These are phyloP conservation scores for Oncopeltus fasciatus DNA, from an alignment of 1,140 invertebrate species.

Conservation along the genomic window DNA sequence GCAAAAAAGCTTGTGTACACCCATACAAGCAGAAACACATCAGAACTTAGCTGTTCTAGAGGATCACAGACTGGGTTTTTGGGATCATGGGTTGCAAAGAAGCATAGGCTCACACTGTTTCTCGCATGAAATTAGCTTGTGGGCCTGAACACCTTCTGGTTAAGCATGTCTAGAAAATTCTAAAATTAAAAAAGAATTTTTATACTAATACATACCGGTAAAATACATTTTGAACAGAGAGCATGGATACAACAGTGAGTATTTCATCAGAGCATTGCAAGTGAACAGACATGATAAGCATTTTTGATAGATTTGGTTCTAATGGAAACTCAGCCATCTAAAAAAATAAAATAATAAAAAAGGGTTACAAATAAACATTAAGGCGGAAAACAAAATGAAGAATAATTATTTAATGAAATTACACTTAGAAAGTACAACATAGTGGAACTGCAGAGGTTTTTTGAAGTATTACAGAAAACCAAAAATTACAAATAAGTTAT, in stretches of 20 bases:
- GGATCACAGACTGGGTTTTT: too few relatives aligned
- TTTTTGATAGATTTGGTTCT: constrained; percentile 97
- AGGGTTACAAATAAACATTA: background rate
- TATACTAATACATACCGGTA: constrained; percentile 51
- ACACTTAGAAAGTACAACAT: background rate
- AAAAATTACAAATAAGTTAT: constrained; percentile 4
- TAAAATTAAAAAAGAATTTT: too few relatives aligned
- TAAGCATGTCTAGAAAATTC: too few relatives aligned
- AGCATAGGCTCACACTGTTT: too few relatives aligned
- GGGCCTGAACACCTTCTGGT: too few relatives aligned
- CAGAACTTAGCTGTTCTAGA: too few relatives aligned
- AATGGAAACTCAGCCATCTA: constrained; percentile 98
- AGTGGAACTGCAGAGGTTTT: background rate
- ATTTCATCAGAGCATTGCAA: constrained; percentile 98
- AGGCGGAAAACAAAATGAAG: background rate
- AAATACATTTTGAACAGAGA: constrained; percentile 98
- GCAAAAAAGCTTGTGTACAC: too few relatives aligned
- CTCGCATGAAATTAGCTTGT: too few relatives aligned
- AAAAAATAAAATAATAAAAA: constrained; percentile 22
- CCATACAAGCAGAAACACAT: too few relatives aligned
- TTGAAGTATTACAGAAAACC: background rate
- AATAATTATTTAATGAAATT: constrained; percentile 9
- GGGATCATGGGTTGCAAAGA: too few relatives aligned
- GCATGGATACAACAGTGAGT: constrained; percentile 95
- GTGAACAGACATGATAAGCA: constrained; percentile 98